Evolutionary conservation across 2,113 vertebrate species (phyloP), one percentile per base, ranked within the genome.

Genomic region (Alces alces): DNA sequence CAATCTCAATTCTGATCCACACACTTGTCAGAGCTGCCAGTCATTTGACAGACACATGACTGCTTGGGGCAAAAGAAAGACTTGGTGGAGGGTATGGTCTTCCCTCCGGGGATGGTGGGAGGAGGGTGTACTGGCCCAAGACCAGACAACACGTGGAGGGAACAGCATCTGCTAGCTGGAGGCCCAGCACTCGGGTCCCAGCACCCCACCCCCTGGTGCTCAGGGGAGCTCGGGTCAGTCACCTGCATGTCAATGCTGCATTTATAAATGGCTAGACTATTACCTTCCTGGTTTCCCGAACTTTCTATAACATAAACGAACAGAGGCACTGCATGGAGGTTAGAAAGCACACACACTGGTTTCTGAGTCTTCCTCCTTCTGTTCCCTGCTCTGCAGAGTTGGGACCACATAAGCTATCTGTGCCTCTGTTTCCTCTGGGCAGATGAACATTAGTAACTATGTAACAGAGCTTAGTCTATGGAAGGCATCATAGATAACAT

Each of bases 151-250:
- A 4, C 0, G 0, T 14, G 3, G 16, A 36, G 27, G n/a, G 43
- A 57, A 66, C 6, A 39, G 8, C 15, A 45, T 55, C 87, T 76
- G 54, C n/a, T 30, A 47, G 33, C 57, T 13, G 45, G 43, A 73
- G 43, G 47, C 21, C 52, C 45, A 3, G 85, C 1, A 9, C 33
- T 54, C 2, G 15, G 87, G 47, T 11, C 25, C 64, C 28, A 13
- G 27, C 0, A 1, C 28, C n/a, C 23, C 25, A 7, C 13, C 27
- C 33, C 0, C 28, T 19, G 27, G 30, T 4, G 17, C 30, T 43
- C 17, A 50, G 47, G 11, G 36, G 30, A 57, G 52, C 55, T 70
- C 21, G 14, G 58, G 21, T 6, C 5, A 54, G 27, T 16, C 23
- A 19, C 25, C 1, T 13, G 6, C 6, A 27, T 1, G 12, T 3